Evolutionary conservation across 2,888 invertebrate genomes (phyloP).

Genomic region (Parelbella ahira): DNA sequence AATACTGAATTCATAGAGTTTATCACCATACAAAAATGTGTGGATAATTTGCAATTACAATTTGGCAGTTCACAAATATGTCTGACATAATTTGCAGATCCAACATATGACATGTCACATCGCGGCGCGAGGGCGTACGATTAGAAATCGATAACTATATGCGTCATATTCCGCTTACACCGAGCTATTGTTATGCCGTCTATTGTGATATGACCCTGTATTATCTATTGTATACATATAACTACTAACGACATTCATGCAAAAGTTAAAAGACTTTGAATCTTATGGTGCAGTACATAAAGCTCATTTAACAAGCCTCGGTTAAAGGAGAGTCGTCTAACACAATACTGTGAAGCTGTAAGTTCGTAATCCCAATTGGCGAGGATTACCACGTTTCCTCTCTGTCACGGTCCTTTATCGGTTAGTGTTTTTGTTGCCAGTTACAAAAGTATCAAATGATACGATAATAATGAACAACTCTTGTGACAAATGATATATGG

Average conservation of each 20-base stretch:
- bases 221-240: conserved; percentile 25
- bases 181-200: conserved; percentile 55
- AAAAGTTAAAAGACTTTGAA: conserved; percentile 1
- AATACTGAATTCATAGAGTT: too few relatives aligned
- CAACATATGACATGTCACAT: too few relatives aligned
- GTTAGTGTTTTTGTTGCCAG: conserved; percentile 33
- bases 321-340: conserved; percentile 6
- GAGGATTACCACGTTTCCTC: conserved; percentile 55
- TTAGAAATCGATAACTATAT: conserved; percentile 72
- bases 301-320: background rate
- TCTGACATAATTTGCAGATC: too few relatives aligned
- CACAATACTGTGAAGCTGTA: conserved; percentile 51
- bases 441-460: too few relatives aligned
- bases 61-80: too few relatives aligned
- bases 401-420: conserved; percentile 33
- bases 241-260: conserved; percentile 13
- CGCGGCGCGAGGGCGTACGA: conserved; percentile 58
- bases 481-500: too few relatives aligned
- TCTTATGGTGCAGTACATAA: conserved; percentile 5
- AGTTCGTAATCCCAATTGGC: conserved; percentile 66
- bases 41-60: too few relatives aligned
- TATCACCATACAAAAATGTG: too few relatives aligned
- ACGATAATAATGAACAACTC: too few relatives aligned
- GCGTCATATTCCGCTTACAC: conserved; percentile 62
- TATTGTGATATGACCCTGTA: conserved; percentile 54